Percentiles rank a stretch among this genome's conserved stretches.
Conservation (phyloP, 2,797 vertebrate genomes). For the Mus minutoides region DNA sequence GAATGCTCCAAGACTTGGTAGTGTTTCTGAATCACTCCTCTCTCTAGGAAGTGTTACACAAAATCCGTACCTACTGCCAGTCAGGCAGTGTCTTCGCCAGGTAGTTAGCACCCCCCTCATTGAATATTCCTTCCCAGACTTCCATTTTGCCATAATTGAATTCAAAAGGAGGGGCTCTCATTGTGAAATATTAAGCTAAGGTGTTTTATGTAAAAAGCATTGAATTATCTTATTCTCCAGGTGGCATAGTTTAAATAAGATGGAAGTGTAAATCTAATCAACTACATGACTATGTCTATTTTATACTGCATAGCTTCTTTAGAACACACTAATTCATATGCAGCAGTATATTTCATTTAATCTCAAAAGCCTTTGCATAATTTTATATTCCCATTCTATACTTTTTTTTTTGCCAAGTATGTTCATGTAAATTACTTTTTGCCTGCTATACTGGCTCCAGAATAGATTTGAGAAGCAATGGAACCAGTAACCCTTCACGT, state of each 20-base stretch:
- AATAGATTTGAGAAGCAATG: conserved; percentile 63
- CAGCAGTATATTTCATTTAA: conserved; percentile 74
- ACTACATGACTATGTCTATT: conserved; percentile 62
- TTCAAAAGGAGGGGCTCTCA: conserved; percentile 77
- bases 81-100: conserved; percentile 61
- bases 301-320: conserved; percentile 63
- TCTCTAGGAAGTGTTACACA: conserved; percentile 53
- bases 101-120: conserved; percentile 60
- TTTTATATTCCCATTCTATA: conserved; percentile 69
- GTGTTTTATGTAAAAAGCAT: conserved; percentile 79
- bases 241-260: conserved; percentile 81
- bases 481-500: conserved; percentile 45
- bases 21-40: conserved; percentile 63
- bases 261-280: conserved; percentile 80
- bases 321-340: conserved; percentile 65
- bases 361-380: conserved; percentile 75
- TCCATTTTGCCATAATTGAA: conserved; percentile 80
- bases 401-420: conserved; percentile 61
- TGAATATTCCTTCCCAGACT: conserved; percentile 71
- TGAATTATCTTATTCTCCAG: conserved; percentile 79
- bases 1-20: not conserved
- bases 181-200: conserved; percentile 74
- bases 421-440: conserved; percentile 67
- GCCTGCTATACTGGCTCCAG: conserved; percentile 31
- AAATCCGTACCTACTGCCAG: conserved; percentile 36